Conservation (phyloP, 35 echinoderm and acorn worm species). For the Diadema setosum region DNA sequence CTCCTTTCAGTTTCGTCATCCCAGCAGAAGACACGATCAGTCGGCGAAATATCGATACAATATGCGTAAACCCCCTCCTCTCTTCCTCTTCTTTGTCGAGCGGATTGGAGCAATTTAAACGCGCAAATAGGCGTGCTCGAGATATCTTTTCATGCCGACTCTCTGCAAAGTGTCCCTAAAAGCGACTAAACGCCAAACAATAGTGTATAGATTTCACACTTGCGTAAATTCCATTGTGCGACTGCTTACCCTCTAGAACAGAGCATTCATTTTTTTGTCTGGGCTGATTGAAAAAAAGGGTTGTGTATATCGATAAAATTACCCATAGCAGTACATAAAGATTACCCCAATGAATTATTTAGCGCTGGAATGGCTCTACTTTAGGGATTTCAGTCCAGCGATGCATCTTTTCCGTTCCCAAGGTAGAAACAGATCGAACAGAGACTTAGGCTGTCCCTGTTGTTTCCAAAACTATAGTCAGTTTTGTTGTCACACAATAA, state of each 20-base stretch:
- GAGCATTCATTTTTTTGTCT: conserved; percentile 19
- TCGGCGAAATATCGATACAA: conserved; percentile 36
- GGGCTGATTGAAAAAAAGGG: not conserved
- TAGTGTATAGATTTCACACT: conserved; percentile 71
- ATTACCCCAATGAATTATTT: conserved; percentile 16
- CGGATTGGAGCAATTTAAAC: conserved; percentile 40
- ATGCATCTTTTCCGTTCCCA: too few species aligned
- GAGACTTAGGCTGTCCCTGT: too few species aligned
- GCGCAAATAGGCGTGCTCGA: conserved; percentile 48
- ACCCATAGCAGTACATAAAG: conserved; percentile 9
- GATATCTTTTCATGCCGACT: conserved; percentile 5
- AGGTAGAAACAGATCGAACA: too few species aligned
- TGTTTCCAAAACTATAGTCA: too few species aligned
- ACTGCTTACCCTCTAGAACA: conserved; percentile 12
- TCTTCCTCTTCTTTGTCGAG: not conserved
- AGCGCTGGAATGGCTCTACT: not conserved
- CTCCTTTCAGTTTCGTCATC: conserved; percentile 16
- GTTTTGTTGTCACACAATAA: too few species aligned
- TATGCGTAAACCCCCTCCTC: conserved; percentile 41
- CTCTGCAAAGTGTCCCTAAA: conserved; percentile 14
- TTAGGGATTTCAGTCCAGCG: not conserved
- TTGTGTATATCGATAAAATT: not conserved
- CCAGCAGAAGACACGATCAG: conserved; percentile 33
- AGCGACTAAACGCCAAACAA: conserved; percentile 58
- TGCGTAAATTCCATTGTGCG: conserved; percentile 53